These are phyloP conservation scores for Arothron firmamentum DNA, from an alignment of 2,113 vertebrate genomes.

Conservation along the genomic window DNA sequence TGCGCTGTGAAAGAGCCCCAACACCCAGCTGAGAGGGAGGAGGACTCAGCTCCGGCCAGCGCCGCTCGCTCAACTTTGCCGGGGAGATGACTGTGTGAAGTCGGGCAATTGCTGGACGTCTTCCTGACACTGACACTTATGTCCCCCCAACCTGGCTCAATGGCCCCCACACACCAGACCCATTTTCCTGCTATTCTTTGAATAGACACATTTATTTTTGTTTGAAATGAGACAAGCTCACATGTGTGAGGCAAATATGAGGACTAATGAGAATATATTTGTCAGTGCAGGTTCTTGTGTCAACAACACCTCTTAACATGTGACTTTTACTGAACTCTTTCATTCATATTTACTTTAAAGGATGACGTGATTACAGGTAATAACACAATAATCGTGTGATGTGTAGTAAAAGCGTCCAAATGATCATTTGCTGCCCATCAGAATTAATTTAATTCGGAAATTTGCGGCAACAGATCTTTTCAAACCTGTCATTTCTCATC, in stretches of 20 bases:
- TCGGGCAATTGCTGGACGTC: conserved; percentile 45
- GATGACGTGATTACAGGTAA: too few relatives aligned
- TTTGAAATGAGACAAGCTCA: conserved; percentile 40
- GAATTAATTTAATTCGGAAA: too few relatives aligned
- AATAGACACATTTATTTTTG: conserved; percentile 36
- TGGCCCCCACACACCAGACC: conserved; percentile 34
- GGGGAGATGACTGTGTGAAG: conserved; percentile 46
- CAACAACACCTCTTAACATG: too few relatives aligned
- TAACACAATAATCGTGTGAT: too few relatives aligned
- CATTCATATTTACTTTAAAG: too few relatives aligned
- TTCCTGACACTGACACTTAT: conserved; percentile 54
- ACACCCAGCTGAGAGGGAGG: conserved; percentile 69
- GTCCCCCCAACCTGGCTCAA: conserved; percentile 34
- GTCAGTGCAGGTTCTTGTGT: not conserved
- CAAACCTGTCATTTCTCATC: too few relatives aligned
- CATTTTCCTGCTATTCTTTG: conserved; percentile 30
- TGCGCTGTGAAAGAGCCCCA: conserved; percentile 73
- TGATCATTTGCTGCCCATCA: too few relatives aligned
- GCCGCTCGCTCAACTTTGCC: conserved; percentile 61
- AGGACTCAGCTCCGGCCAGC: conserved; percentile 64
- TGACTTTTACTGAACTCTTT: too few relatives aligned
- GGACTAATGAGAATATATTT: not conserved
- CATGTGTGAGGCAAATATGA: conserved; percentile 27
- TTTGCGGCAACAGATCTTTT: too few relatives aligned
- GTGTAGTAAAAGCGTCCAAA: too few relatives aligned